Evolutionary conservation across 1,140 invertebrate genomes (phyloP), one percentile per base, ranked within the genome.

Genomic region (Rhizoglyphus robini): DNA sequence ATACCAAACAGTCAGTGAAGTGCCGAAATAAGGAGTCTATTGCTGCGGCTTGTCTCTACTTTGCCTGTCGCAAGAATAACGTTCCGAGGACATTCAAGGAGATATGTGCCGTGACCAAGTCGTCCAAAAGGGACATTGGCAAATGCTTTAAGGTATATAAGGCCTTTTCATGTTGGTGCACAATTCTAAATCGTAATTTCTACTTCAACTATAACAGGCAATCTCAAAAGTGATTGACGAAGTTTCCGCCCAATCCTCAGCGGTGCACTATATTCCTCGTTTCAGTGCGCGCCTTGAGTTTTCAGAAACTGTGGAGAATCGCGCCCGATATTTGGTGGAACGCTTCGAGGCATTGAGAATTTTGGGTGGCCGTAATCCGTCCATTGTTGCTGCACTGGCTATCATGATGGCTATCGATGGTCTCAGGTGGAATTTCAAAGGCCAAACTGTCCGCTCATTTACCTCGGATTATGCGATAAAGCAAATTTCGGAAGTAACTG

Each of bases 41-140:
- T n/a, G n/a, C n/a, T n/a, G n/a, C n/a, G n/a, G n/a, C n/a, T n/a
- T n/a, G n/a, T n/a, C n/a, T n/a, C n/a, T n/a, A n/a, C n/a, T n/a
- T n/a, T n/a, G n/a, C n/a, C n/a, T n/a, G n/a, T n/a, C n/a, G n/a
- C n/a, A n/a, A n/a, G n/a, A n/a, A n/a, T n/a, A n/a, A n/a, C n/a
- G n/a, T n/a, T n/a, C n/a, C n/a, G n/a, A n/a, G n/a, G n/a, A n/a
- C n/a, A n/a, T n/a, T n/a, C n/a, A n/a, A n/a, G n/a, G n/a, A n/a
- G n/a, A n/a, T n/a, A n/a, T 58, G 61, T 36, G 62, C 62, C n/a
- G 41, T 67, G 32, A 63, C 20, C n/a, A 63, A 70, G 25, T 57
- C 60, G 2, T 57, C 93, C 70, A 98, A 98, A 76, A 96, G 97
- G 74, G 96, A 99, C 79, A 99, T 99, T n/a, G n/a, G n/a, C n/a